phyloP scores from a whole-genome alignment of 2,797 vertebrate species.

The Balearica regulorum region DNA sequence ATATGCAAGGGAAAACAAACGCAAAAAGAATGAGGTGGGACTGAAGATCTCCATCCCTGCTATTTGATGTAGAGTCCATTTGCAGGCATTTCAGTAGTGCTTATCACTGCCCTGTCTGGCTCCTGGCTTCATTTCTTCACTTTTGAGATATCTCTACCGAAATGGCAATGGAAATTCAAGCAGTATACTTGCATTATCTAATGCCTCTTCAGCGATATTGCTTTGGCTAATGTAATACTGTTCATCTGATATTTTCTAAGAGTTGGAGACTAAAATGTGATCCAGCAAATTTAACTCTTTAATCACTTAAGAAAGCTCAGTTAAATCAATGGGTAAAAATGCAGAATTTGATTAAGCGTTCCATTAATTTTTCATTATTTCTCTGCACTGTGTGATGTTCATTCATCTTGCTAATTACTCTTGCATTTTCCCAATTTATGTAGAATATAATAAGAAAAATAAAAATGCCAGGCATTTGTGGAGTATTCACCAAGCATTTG shows the following conservation, averaged over 20 bases:
- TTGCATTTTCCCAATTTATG: neutral
- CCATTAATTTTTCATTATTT: neutral
- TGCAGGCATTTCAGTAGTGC: neutral
- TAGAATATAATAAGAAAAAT: neutral
- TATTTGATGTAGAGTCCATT: neutral
- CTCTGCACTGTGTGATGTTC: neutral
- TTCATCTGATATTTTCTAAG: neutral
- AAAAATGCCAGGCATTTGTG: neutral
- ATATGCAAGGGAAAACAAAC: accelerated
- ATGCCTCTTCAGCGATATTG: neutral
- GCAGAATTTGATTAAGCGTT: neutral
- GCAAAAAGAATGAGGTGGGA: neutral
- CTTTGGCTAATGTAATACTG: neutral
- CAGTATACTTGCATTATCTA: neutral
- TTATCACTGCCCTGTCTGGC: neutral
- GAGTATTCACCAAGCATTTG: neutral
- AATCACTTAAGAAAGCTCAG: neutral
- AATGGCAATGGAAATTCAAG: neutral
- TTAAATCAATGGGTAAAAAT: neutral
- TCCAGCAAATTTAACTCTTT: neutral
- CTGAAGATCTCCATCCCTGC: neutral
- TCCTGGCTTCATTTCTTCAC: neutral
- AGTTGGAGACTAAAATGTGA: neutral
- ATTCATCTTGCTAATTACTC: neutral
- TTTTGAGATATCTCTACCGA: neutral